Base-by-base conservation (phyloP, 2,113 vertebrate genomes). In the Myotis yumanensis region DNA sequence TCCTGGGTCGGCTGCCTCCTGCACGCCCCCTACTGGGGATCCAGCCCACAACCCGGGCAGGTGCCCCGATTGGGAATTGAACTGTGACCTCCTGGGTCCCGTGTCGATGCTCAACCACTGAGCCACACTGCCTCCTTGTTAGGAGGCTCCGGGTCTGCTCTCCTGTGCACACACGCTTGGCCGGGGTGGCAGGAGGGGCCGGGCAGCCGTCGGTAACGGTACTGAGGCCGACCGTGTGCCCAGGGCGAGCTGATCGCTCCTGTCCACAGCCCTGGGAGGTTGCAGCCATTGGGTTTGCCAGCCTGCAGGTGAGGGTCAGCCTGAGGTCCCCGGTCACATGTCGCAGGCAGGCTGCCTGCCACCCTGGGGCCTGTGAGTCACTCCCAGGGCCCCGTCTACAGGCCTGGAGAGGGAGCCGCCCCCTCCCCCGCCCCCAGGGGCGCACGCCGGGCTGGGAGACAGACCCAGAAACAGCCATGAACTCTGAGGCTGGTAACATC, bases 401-500 rank as follows among this genome's bases (percentile, higher is more conserved):
- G 0, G 37, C 35, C 35, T 28, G 83, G 71, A 62, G 69, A 23
- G 17, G 4, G 43, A 40, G 32, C 30, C 2, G 11, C 16, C 30
- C 17, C 46, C 35, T 51, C 40, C 68, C 75, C 18, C 7, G 71
- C 46, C 68, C 75, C 23, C 9, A 71, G 87, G 69, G 89, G 35
- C 40, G 11, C 28, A 2, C 0, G 46, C 46, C 4, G 9, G 68
- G 54, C 72, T 84, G 77, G 48, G 86, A 91, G 90, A 85, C 89
- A 88, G 94, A 89, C 51, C 86, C 59, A 52, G 37, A 59, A 94
- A 89, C 52, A 77, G 89, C 51, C n/a, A 23, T 40, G 64, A 91
- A 72, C 86, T 88, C 52, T 18, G 82, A 89, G 94, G 93, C 86
- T 90, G 87, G 48, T 76, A 57, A 94, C n/a, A 77, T 25, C 4